A percentile compares a stretch with the other conserved stretches of the same genome.
Evolutionary conservation across 2,888 invertebrate species (phyloP).

Genomic region (Drosophila flavopinicola): DNA sequence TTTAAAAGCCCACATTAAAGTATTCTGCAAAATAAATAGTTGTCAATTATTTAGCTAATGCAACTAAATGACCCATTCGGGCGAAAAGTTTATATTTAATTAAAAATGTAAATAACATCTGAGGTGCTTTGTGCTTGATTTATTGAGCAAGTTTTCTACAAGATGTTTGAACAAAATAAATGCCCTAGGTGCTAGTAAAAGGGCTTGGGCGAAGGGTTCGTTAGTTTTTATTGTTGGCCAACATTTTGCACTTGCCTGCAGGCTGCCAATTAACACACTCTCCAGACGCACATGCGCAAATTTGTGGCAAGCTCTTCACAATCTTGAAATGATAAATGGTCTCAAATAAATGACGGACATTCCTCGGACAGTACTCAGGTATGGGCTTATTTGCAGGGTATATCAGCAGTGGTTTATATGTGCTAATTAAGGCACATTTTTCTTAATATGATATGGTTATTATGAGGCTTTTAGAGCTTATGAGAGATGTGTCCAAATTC

Average conservation of each 20-base stretch:
- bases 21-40: slow-evolving; percentile 40
- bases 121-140: slow-evolving; percentile 32
- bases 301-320: slow-evolving; percentile 9
- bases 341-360: neutral
- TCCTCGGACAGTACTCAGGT: too few relatives aligned
- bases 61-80: slow-evolving; percentile 10
- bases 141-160: slow-evolving; percentile 52
- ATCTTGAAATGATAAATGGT: neutral
- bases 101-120: slow-evolving; percentile 48
- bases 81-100: slow-evolving; percentile 30
- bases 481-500: slow-evolving; percentile 1
- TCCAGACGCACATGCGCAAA: slow-evolving; percentile 14
- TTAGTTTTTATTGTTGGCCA: slow-evolving; percentile 49
- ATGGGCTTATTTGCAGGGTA: neutral
- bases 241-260: slow-evolving; percentile 20
- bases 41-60: slow-evolving; percentile 59
- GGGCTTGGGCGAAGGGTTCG: slow-evolving; percentile 20
- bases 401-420: slow-evolving; percentile 8
- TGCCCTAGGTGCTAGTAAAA: slow-evolving; percentile 46
- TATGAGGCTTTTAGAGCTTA: slow-evolving; percentile 9
- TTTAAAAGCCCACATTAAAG: slow-evolving; percentile 33
- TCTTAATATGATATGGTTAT: slow-evolving; percentile 5
- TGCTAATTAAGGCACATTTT: slow-evolving; percentile 11
- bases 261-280: slow-evolving; percentile 46
- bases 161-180: slow-evolving; percentile 12